Evolutionary conservation across 2,113 vertebrate species (phyloP), one percentile per base, ranked within the genome.

Genomic region (Cottus gobio): DNA sequence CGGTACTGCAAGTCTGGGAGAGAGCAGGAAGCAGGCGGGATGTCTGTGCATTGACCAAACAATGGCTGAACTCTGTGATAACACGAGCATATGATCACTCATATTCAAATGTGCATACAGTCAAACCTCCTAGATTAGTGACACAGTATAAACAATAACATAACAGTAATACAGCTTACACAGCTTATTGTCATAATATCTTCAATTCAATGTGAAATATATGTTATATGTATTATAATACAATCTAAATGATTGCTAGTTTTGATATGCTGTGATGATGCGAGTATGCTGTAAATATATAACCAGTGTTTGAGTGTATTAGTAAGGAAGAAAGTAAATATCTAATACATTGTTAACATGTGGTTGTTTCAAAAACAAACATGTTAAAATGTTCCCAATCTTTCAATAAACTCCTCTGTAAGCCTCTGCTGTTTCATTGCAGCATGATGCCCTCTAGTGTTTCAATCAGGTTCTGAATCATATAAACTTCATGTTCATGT

Each of bases 371-470:
- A 67, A 30, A 52, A 84, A 61, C 1, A 18, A 61, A 16, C 1
- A 5, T 77, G n/a, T 63, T 18, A 15, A 56, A 54, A 34, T 52
- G 26, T 70, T 16, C 28, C 12, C 7, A 26, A 57, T 24, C 3
- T 18, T 76, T 88, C 22, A 91, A 81, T 87, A 79, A 92, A 92
- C 30, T 54, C 15, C 22, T 54, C 24, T 77, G 22, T 57, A 39
- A 82, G n/a, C 11, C 36, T 60, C 22, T 34, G 28, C 22, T 70
- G 22, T 76, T 78, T 89, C 28, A 68, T 65, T 73, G 62, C 42
- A 79, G 15, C 3, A 71, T 66, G 54, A 30, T n/a, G 76, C 73
- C 87, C 84, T 83, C 87, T 89, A 80, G 84, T 86, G 90, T 67
- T 77, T 48, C 0, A 1, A 54, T 18, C 34, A 24, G 52, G 62